Base-by-base conservation (phyloP, 1,140 invertebrate species). In the Pseudomyrmex sp. region DNA sequence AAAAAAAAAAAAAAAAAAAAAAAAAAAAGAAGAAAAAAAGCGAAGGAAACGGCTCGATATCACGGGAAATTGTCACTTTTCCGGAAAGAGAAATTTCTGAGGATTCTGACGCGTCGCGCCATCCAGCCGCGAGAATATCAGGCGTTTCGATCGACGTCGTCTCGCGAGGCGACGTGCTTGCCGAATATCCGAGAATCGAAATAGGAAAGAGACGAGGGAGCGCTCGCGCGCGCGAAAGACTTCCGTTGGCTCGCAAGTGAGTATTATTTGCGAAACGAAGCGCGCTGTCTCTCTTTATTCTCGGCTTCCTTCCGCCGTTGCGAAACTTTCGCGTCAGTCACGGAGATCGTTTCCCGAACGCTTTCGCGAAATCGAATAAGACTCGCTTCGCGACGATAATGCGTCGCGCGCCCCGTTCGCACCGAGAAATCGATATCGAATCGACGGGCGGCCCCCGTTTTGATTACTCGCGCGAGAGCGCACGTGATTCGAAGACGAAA, bases 401-500 rank as follows among this genome's bases (percentile, higher is more conserved):
- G 54, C 58, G n/a, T 69, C 54, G 61, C 54, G 61, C 9, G 82
- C 44, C 3, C 3, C 13, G 20, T 50, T 62, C 63, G 15, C 65
- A 23, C 44, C 35, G 35, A 35, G 35, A 44, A 68, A 18, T 8
- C 20, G 35, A 20, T 4, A 26, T 26, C 54, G 13, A 20, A 50
- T 72, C 23, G 54, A 18, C 10, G 12, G 12, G 1, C 4, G 5
- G n/a, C 8, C 61, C 61, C 26, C 58, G 48, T 88, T 88, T 83
- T 85, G 83, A 88, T 88, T 85, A 83, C 83, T 85, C 63, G 83
- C 69, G 63, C 82, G 86, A 88, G 12, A 72, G 46, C 72, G 74
- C 85, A 88, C 72, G 77, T 84, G 86, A 88, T 84, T 87, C 62
- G 85, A 79, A 88, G 50, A 54, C 46, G 44, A 62, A 80, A 87